phyloP scores from a whole-genome alignment of 2,888 invertebrate species.

The Leptinotarsa rubiginosa region DNA sequence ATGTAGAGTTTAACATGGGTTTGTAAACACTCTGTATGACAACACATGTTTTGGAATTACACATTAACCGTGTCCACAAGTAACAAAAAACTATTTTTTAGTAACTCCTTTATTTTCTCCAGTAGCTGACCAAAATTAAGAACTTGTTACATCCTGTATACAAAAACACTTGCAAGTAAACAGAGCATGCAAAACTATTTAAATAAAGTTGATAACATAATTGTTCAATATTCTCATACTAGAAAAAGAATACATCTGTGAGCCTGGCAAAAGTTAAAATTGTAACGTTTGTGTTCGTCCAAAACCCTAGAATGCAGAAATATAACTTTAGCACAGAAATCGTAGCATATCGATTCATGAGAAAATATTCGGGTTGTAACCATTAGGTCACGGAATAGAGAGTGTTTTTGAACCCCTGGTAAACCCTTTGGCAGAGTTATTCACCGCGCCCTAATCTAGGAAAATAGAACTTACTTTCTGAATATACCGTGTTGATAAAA shows the following conservation, averaged over 20 bases:
- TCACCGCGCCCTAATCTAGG: slow-evolving; percentile 37
- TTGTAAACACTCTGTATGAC: too few relatives aligned
- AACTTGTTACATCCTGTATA: too few relatives aligned
- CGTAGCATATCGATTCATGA: slow-evolving; percentile 35
- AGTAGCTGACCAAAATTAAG: too few relatives aligned
- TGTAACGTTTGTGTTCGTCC: not conserved
- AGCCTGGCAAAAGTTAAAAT: slow-evolving; percentile 8
- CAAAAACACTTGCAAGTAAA: not conserved
- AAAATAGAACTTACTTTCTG: slow-evolving; percentile 52
- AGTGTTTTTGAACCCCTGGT: not conserved
- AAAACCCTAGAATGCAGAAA: slow-evolving; percentile 14
- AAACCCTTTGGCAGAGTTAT: slow-evolving; percentile 2
- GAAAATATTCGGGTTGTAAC: slow-evolving; percentile 29
- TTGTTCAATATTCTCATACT: not conserved
- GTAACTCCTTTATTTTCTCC: too few relatives aligned
- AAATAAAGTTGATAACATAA: too few relatives aligned
- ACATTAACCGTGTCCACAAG: too few relatives aligned
- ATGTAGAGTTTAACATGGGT: too few relatives aligned
- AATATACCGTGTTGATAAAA: slow-evolving; percentile 58
- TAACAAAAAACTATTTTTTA: too few relatives aligned
- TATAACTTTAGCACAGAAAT: slow-evolving; percentile 19
- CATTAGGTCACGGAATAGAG: slow-evolving; percentile 17
- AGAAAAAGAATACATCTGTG: not conserved
- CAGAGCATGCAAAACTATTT: too few relatives aligned
- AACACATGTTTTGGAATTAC: too few relatives aligned